phyloP scores from a whole-genome alignment of 2,797 vertebrate genomes.

The Pitangus sulphuratus region DNA sequence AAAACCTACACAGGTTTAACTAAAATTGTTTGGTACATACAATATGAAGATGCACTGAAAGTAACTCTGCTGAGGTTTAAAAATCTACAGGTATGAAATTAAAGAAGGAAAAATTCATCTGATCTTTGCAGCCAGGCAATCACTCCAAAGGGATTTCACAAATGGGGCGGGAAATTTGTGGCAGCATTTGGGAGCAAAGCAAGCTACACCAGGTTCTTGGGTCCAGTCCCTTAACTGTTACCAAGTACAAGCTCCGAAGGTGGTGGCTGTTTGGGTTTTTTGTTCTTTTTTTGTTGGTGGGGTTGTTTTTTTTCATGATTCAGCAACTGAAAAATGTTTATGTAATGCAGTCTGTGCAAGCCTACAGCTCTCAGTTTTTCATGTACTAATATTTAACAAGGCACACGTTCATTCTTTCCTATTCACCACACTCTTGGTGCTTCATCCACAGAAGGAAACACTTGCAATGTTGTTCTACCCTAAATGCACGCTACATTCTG shows the following conservation, averaged over 20 bases:
- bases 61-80: neutral
- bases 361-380: neutral
- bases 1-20: neutral
- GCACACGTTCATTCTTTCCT: neutral
- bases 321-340: conserved; percentile 13
- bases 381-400: neutral
- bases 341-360: neutral
- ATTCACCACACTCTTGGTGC: neutral
- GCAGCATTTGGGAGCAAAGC: neutral
- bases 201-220: neutral
- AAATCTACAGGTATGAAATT: neutral
- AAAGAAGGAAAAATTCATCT: neutral
- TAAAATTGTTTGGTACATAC: neutral
- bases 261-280: neutral
- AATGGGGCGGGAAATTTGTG: neutral
- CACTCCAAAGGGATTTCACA: neutral
- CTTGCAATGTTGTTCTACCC: neutral
- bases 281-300: neutral
- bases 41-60: neutral
- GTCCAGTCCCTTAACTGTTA: neutral
- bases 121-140: neutral
- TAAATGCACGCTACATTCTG: conserved; percentile 9
- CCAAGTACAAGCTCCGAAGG: neutral
- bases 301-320: neutral
- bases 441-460: conserved; percentile 16